phyloP scores from a whole-genome alignment of 2,113 vertebrate species.

The Brachyistius frenatus region DNA sequence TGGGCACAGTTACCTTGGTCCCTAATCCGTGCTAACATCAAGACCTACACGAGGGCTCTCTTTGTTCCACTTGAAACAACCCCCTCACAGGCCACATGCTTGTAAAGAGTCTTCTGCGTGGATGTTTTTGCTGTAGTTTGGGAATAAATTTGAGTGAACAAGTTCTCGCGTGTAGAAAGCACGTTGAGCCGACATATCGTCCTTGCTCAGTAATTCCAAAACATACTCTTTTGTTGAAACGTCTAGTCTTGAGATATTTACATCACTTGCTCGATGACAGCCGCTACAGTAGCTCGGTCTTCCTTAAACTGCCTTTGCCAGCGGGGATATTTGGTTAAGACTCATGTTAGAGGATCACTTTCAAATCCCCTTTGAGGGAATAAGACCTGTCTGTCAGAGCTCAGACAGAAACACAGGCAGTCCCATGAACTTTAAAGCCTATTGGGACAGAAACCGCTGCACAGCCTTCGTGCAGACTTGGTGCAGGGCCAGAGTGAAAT shows the following conservation, averaged over 20 bases:
- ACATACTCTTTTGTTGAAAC: conserved; percentile 51
- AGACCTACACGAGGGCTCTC: conserved; percentile 69
- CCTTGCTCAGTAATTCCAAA: conserved; percentile 37
- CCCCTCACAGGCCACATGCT: conserved; percentile 26
- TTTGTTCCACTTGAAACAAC: conserved; percentile 70
- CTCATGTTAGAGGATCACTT: conserved; percentile 73
- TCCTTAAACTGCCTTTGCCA: conserved; percentile 69
- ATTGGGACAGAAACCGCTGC: conserved; percentile 47
- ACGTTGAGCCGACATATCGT: conserved; percentile 1
- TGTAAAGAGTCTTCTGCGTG: conserved; percentile 40
- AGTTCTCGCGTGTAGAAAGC: conserved; percentile 36
- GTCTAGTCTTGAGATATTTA: conserved; percentile 57
- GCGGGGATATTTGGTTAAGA: conserved; percentile 75
- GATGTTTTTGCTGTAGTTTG: conserved; percentile 25
- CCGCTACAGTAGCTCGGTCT: conserved; percentile 63
- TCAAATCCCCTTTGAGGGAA: conserved; percentile 73
- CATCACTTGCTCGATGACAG: conserved; percentile 53
- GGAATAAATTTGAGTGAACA: conserved; percentile 24
- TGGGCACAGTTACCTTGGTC: conserved; percentile 82
- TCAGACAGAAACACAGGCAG: conserved; percentile 56
- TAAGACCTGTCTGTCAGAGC: conserved; percentile 68
- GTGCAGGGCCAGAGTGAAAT: conserved; percentile 50
- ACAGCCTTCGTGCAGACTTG: conserved; percentile 60
- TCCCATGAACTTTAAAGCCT: conserved; percentile 64
- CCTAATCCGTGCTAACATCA: conserved; percentile 80